Conservation (phyloP, 2,797 vertebrate species). For the Borostomias antarcticus region DNA sequence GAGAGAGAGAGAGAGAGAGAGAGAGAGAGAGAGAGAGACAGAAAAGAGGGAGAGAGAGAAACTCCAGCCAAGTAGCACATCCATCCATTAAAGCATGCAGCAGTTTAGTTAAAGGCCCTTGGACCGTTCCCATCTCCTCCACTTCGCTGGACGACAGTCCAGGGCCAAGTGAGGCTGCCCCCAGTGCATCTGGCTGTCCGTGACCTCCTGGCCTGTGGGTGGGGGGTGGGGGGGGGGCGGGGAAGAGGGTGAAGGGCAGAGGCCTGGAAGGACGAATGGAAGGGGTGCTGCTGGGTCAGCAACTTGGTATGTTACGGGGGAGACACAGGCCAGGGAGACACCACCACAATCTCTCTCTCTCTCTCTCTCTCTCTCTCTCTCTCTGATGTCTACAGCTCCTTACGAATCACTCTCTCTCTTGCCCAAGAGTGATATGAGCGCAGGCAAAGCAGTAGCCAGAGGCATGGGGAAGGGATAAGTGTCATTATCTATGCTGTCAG, state of each 20-base stretch:
- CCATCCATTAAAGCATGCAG: constrained; percentile 59
- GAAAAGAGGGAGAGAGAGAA: constrained; percentile 35
- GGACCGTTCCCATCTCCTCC: constrained; percentile 37
- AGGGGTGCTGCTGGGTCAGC: constrained; percentile 63
- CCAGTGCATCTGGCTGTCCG: constrained; percentile 45
- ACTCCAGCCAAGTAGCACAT: constrained; percentile 63
- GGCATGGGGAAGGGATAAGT: no score
- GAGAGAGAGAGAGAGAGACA: constrained; percentile 12
- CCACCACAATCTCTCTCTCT: constrained; percentile 7
- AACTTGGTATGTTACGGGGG: constrained; percentile 59
- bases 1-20: not conserved
- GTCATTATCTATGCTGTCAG: no score
- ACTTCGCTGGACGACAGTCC: constrained; percentile 58
- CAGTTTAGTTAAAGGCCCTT: constrained; percentile 47
- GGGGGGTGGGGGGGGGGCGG: constrained; percentile 46
- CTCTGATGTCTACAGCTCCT: constrained; percentile 44
- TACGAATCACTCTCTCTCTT: not conserved
- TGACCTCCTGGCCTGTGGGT: constrained; percentile 58
- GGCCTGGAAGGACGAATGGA: not conserved
- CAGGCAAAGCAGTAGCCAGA: not conserved
- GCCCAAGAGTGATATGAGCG: not conserved
- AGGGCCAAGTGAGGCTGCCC: constrained; percentile 49
- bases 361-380: constrained; percentile 29
- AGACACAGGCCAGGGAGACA: constrained; percentile 67
- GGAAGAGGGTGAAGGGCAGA: constrained; percentile 51